Evolutionary conservation across 2,888 invertebrate genomes (phyloP).

Genomic region (Drosophila fungiperda): DNA sequence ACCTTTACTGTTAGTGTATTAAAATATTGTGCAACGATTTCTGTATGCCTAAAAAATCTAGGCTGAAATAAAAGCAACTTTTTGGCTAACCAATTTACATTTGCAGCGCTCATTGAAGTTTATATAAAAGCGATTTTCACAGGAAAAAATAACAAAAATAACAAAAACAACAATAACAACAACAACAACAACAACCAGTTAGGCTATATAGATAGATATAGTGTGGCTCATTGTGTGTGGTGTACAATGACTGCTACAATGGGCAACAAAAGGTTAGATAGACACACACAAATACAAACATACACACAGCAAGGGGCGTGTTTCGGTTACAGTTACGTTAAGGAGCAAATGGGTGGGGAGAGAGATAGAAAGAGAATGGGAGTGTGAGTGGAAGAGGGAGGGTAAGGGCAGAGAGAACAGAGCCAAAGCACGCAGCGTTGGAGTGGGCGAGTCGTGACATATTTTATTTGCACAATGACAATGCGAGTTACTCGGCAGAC

Average conservation of each 20-base stretch:
- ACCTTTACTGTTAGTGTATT: not conserved
- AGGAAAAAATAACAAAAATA: conserved; percentile 41
- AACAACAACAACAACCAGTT: conserved; percentile 37
- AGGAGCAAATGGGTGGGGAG: conserved; percentile 5
- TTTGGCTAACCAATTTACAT: conserved; percentile 49
- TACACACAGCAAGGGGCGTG: conserved; percentile 60
- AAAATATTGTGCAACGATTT: not conserved
- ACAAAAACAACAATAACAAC: conserved; percentile 23
- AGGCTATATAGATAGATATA: conserved; percentile 16
- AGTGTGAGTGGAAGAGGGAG: not conserved
- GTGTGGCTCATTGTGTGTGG: conserved; percentile 65
- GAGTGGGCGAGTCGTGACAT: conserved; percentile 81
- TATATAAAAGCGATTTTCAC: conserved; percentile 73
- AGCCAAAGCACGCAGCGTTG: conserved; percentile 32
- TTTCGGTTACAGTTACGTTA: conserved; percentile 45
- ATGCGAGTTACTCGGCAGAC: conserved; percentile 75
- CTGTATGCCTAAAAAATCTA: not conserved
- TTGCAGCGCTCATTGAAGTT: conserved; percentile 58
- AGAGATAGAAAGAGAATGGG: not conserved
- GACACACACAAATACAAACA: conserved; percentile 31
- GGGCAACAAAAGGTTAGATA: conserved; percentile 78
- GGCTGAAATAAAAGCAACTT: conserved; percentile 18
- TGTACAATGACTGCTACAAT: conserved; percentile 70
- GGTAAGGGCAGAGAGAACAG: conserved; percentile 38
- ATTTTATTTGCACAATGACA: conserved; percentile 83